Evolutionary conservation across 1,140 invertebrate species (phyloP), one percentile per base, ranked within the genome.

Genomic region (Drosophila mojavensis): DNA sequence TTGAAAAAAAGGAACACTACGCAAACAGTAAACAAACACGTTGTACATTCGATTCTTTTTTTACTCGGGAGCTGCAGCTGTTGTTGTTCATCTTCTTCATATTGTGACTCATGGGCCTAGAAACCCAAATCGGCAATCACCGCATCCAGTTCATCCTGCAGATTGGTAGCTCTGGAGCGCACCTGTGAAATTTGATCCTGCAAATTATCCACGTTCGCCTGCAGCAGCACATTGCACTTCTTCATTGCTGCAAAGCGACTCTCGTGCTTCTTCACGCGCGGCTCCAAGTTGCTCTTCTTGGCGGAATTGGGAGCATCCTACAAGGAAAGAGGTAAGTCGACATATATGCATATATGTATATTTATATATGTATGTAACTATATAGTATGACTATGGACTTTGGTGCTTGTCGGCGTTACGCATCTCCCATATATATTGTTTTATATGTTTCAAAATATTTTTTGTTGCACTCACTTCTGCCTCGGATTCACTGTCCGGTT

Each of bases 151-250:
- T 97, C 97, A 85, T 97, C 95, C 93, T 97, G 95, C 26, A 98
- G 92, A 26, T 94, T 93, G 11, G 95, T 91, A 28, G 96, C 96
- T 91, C 96, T 94, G 81, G 97, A 96, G 85, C 96, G 95, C 77
- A 97, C 96, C 90, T 96, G 96, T 53, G 95, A 94, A 51, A 97
- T 94, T 91, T 97, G 96, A 86, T 98, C 97, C 92, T 97, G 96
- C 36, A 97, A 92, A 83, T 96, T 94, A 91, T 97, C 97, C 2
- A 97, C 96, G 90, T 97, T 97, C 3, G 96, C 96, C 93, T 97
- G 96, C 7, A 97, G 93, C 72, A 97, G 94, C 78, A 97, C 96
- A 85, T 97, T 97, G 69, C 96, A 96, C 90, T 97, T 97, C 92
- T 97, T 97, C 76, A 97, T 93, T 1, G 96, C 96, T 26, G 95